Base-by-base conservation (phyloP, 1,140 invertebrate species). In the Psilanteris sp. region DNA sequence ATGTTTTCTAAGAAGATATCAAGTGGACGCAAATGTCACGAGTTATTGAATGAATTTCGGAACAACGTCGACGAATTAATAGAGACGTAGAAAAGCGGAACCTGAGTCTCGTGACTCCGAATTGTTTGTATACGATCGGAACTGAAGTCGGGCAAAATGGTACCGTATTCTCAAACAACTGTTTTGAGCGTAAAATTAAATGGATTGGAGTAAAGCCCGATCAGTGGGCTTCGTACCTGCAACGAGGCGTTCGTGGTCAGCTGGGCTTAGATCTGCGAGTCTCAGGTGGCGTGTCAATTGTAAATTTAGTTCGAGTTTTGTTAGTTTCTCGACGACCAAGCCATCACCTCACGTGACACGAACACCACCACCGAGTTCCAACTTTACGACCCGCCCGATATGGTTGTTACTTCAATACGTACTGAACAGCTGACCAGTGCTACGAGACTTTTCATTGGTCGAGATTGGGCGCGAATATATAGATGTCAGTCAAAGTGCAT, bases 301-400 rank as follows among this genome's bases (percentile, higher is more conserved):
- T 13, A 64, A 73, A 59, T 4, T 52, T 31, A 32, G 18, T 16
- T 18, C 2, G 14, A 34, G 24, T 16, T 61, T 71, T 54, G 43
- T 59, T 64, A 73, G 24, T 37, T 52, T 41, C 32, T 66, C 10
- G 34, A 57, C 50, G 43, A 66, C 41, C 52, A 73, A 59, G 26
- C 50, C 70, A 73, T 64, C 50, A 57, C 66, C 70, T 73, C 70
- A 73, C 70, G 70, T 73, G 70, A 73, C 48, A 73, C 18, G 43
- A 14, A 50, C 41, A 68, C 37, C 20, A 57, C 31, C 20, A 54
- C 31, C 10, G 14, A 43, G 26, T 43, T n/a, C 48, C 41, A 57
- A 55, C 41, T 64, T 52, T 36, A 37, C 59, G 41, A 52, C 50
- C 68, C 68, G n/a, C 50, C 52, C 68, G 37, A 14, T 41, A 15